Evolutionary conservation across 2,888 invertebrate genomes (phyloP).

Genomic region (Lissocephala sabroskyi): DNA sequence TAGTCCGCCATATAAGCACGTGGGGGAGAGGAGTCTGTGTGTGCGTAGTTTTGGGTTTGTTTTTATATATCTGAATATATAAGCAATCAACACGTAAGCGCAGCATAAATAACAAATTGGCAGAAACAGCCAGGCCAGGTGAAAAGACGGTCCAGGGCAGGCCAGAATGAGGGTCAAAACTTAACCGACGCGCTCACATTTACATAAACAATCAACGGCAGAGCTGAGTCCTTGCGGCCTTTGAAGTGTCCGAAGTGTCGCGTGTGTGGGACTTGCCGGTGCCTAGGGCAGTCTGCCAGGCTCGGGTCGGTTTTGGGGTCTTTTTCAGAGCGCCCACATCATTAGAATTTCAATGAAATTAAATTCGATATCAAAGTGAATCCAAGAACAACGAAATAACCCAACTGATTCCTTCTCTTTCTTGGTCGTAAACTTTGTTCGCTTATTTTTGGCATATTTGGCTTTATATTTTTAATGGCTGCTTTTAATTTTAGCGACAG

Average conservation of each 20-base stretch:
- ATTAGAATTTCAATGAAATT: constrained; percentile 63
- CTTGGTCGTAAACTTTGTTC: constrained; percentile 22
- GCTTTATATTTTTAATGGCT: constrained; percentile 22
- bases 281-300: background rate
- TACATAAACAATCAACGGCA: too few relatives aligned
- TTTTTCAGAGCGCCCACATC: constrained; percentile 49
- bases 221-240: too few relatives aligned
- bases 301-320: constrained; percentile 1
- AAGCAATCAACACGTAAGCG: constrained; percentile 57
- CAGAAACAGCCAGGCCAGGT: background rate
- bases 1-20: too few relatives aligned
- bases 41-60: too few relatives aligned
- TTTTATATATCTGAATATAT: constrained; percentile 44
- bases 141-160: too few relatives aligned
- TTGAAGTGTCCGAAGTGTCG: background rate
- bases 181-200: too few relatives aligned
- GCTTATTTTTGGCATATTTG: constrained; percentile 7
- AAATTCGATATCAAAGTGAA: constrained; percentile 54
- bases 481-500: constrained; percentile 38
- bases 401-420: constrained; percentile 28
- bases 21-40: constrained; percentile 4
- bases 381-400: constrained; percentile 28
- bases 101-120: constrained; percentile 57
- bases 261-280: too few relatives aligned
- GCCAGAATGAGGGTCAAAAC: too few relatives aligned